phyloP scores from a whole-genome alignment of 2,113 vertebrate species.

The Pachypanchax playfairii region DNA sequence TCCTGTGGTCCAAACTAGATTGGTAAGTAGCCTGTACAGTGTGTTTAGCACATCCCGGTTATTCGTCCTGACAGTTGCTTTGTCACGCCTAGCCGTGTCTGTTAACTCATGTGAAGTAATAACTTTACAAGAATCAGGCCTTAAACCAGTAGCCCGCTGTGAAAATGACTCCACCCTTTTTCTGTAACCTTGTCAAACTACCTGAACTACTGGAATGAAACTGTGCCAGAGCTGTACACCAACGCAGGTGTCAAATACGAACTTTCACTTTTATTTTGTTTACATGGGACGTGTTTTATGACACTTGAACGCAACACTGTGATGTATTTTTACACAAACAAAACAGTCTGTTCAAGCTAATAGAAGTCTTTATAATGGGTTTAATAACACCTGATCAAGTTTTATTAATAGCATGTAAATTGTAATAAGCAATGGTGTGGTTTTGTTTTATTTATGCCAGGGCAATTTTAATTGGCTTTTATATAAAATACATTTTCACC shows the following conservation, averaged over 20 bases:
- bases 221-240: background rate
- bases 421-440: too few relatives aligned
- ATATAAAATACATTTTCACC: too few relatives aligned
- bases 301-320: too few relatives aligned
- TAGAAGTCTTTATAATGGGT: background rate
- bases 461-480: too few relatives aligned
- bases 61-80: constrained; percentile 19
- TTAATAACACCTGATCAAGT: background rate
- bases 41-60: constrained; percentile 26
- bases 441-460: too few relatives aligned
- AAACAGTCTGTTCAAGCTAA: background rate
- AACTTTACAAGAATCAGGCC: constrained; percentile 8
- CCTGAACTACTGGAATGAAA: background rate
- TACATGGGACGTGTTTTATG: too few relatives aligned
- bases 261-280: background rate
- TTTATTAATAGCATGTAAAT: background rate
- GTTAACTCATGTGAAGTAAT: constrained; percentile 12
- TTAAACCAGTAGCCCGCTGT: background rate
- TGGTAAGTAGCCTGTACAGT: background rate
- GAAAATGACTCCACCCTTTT: constrained; percentile 59
- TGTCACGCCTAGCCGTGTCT: constrained; percentile 21
- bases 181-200: constrained; percentile 51
- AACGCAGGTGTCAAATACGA: too few relatives aligned
- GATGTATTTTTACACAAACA: too few relatives aligned
- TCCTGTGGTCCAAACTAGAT: constrained; percentile 6